phyloP scores from a whole-genome alignment of 2,797 vertebrate genomes.

The Pitangus sulphuratus region DNA sequence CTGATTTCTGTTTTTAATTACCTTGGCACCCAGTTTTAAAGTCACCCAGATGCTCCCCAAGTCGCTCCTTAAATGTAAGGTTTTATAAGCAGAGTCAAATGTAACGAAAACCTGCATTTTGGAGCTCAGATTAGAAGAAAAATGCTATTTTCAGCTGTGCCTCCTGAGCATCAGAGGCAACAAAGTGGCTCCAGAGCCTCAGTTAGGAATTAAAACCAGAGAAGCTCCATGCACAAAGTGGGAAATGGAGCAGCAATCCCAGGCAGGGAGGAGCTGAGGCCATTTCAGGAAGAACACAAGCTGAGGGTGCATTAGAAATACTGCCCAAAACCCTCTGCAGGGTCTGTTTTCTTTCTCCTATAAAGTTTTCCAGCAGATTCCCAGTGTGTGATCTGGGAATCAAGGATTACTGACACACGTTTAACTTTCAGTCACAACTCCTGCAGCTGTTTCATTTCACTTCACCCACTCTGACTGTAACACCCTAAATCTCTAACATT shows the following conservation, averaged over 20 bases:
- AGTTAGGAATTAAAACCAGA: neutral
- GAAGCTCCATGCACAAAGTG: accelerated
- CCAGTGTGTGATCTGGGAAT: neutral
- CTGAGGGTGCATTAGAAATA: neutral
- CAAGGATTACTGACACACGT: neutral
- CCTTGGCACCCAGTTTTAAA: neutral
- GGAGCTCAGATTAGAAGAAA: constrained; percentile 1
- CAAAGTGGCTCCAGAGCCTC: neutral
- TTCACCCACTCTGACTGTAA: neutral
- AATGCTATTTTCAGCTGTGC: neutral
- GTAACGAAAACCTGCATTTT: neutral
- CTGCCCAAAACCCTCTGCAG: neutral
- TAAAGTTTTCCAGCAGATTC: neutral
- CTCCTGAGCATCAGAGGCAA: neutral
- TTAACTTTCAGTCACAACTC: neutral
- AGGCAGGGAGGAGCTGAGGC: neutral
- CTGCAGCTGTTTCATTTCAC: neutral
- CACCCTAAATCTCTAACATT: neutral
- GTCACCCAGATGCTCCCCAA: neutral
- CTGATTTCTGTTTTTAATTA: constrained; percentile 37
- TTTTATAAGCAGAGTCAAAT: neutral
- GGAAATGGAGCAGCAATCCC: neutral
- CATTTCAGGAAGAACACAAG: neutral
- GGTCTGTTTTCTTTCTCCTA: neutral
- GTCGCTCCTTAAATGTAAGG: neutral